Conservation (phyloP, 1,140 invertebrate species). For the Sycobia sp. region DNA sequence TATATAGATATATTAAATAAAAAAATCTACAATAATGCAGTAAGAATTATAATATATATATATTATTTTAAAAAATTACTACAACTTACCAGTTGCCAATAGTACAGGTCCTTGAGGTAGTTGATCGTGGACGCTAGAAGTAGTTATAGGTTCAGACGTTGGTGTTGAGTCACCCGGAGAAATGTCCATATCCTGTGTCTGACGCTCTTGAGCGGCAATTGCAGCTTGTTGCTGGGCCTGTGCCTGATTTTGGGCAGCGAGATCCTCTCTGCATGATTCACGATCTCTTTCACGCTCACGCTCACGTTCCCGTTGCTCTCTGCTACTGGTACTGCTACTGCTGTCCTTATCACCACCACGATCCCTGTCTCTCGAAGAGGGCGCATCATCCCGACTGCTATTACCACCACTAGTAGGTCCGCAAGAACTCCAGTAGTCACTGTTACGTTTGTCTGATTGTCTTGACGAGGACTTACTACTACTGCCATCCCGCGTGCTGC, state of each 20-base stretch:
- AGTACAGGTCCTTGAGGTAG: constrained; percentile 65
- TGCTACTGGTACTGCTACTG: constrained; percentile 48
- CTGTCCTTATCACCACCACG: constrained; percentile 46
- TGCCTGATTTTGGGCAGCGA: neutral
- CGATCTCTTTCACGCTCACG: constrained; percentile 53
- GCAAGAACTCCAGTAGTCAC: constrained; percentile 46
- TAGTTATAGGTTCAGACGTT: constrained; percentile 68
- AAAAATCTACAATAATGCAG: too few species aligned
- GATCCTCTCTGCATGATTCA: constrained; percentile 52
- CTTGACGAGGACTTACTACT: constrained; percentile 57
- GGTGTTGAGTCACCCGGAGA: constrained; percentile 83
- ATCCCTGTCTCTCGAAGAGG: constrained; percentile 36
- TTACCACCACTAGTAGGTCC: constrained; percentile 34
- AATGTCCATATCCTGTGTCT: constrained; percentile 81
- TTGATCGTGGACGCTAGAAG: constrained; percentile 52
- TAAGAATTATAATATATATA: too few species aligned
- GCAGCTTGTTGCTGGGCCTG: neutral
- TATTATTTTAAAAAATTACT: neutral
- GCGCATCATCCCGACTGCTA: constrained; percentile 29
- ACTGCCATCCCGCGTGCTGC: constrained; percentile 53
- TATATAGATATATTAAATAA: too few species aligned
- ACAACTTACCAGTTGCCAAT: constrained; percentile 64
- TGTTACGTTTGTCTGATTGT: constrained; percentile 56
- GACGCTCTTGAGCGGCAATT: constrained; percentile 49
- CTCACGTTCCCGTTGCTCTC: constrained; percentile 54